A percentile compares a stretch with the other conserved stretches of the same genome.
Evolutionary conservation across 2,113 vertebrate genomes (phyloP).

Genomic region (Lepus europaeus): DNA sequence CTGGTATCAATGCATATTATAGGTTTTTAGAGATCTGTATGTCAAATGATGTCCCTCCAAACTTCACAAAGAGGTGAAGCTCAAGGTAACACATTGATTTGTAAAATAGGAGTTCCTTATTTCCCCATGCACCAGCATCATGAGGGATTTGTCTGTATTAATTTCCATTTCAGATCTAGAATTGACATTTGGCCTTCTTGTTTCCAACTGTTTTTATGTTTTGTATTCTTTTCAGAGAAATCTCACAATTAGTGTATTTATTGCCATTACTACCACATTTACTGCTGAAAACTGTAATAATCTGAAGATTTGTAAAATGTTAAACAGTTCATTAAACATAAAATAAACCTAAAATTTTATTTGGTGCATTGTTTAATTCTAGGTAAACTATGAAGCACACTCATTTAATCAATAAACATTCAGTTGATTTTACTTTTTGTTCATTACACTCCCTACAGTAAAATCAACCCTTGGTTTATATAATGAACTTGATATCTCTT

Average conservation of each 20-base stretch:
- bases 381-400: background rate
- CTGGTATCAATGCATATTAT: conserved; percentile 4
- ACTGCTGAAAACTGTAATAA: conserved; percentile 83
- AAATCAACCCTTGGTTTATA: conserved; percentile 8
- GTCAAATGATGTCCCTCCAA: conserved; percentile 48
- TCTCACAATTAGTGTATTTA: conserved; percentile 85
- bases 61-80: conserved; percentile 47
- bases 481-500: conserved; percentile 14
- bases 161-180: conserved; percentile 70
- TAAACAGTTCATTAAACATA: conserved; percentile 86
- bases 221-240: conserved; percentile 85
- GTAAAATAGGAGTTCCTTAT: background rate
- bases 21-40: conserved; percentile 43
- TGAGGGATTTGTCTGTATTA: conserved; percentile 43
- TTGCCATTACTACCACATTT: conserved; percentile 82
- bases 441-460: background rate
- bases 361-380: conserved; percentile 55
- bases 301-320: conserved; percentile 86
- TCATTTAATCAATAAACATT: background rate
- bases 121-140: background rate
- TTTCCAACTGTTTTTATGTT: conserved; percentile 85
- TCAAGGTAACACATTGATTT: conserved; percentile 16
- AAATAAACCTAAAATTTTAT: conserved; percentile 77
- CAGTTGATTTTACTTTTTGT: background rate
- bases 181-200: conserved; percentile 71